phyloP scores from a whole-genome alignment of 2,888 invertebrate species.

The Drosophila ezoana region DNA sequence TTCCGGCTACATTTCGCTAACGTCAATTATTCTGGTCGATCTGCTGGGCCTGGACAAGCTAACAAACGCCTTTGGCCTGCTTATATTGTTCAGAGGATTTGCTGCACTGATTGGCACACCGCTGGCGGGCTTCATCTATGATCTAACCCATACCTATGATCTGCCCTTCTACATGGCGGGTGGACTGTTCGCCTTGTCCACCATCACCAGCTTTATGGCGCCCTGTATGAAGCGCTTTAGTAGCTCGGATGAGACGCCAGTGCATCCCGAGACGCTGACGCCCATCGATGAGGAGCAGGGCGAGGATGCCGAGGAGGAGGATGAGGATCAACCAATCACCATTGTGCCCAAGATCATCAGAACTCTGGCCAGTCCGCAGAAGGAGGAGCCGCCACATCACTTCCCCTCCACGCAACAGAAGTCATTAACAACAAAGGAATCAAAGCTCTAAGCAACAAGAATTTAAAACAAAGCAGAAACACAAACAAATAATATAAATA shows the following conservation, averaged over 20 bases:
- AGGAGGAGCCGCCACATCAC: constrained; percentile 66
- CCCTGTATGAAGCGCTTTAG: constrained; percentile 89
- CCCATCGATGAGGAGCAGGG: constrained; percentile 94
- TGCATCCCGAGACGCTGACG: constrained; percentile 90
- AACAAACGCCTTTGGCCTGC: constrained; percentile 98
- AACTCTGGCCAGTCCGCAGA: constrained; percentile 89
- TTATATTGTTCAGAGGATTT: constrained; percentile 97
- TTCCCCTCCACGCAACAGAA: constrained; percentile 60
- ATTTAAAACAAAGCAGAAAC: constrained; percentile 41
- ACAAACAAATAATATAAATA: constrained; percentile 42
- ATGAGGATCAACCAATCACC: constrained; percentile 90
- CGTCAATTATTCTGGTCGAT: constrained; percentile 98
- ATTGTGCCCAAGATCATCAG: constrained; percentile 92
- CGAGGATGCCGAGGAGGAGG: constrained; percentile 91
- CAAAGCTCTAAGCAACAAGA: constrained; percentile 78
- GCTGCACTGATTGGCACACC: constrained; percentile 95
- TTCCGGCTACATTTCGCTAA: constrained; percentile 98
- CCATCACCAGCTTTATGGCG: constrained; percentile 93
- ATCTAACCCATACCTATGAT: constrained; percentile 93
- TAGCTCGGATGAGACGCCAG: constrained; percentile 87
- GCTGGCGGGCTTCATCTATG: constrained; percentile 94
- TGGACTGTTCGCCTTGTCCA: constrained; percentile 93
- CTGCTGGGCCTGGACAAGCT: constrained; percentile 97
- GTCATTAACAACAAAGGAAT: constrained; percentile 66
- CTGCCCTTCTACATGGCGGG: constrained; percentile 97